Base-by-base conservation (phyloP, 2,888 invertebrate genomes). In the Drosophila parthenogenetica region DNA sequence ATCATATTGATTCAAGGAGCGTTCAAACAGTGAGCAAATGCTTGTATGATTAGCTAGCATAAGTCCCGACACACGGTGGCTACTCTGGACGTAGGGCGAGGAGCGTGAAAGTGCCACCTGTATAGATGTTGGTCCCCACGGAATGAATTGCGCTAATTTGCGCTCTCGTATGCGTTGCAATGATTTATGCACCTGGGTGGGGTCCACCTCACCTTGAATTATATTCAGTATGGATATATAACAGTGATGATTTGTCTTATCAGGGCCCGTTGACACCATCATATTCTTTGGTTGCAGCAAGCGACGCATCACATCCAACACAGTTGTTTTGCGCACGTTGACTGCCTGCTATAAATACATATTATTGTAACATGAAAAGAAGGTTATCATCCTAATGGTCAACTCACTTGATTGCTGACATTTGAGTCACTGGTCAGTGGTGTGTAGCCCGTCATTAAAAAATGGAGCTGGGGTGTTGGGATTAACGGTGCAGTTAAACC, bases 1-100 rank as follows among this genome's bases (percentile, higher is more conserved):
- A 92, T 99, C 99, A 92, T 96, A 99, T 91, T 99, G 99, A 77
- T 94, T 95, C 25, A 99, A 93, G 14, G 98, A 98, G 74, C 98
- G 94, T 91, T 98, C 97, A 93, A 99, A 99, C 43, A 99, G 93
- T 55, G 98, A 97, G 77, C 97, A 97, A 89, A 99, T 99, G 91
- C 98, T 98, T 5, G 99, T 99, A 92, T 99, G 99, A 93, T 99
- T 99, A 74, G 99, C 99, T 79, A 99, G 94, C 96, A 99, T 97
- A 49, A 99, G 94, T 2, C 99, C 99, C 19, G 98, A 99, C 3
- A 99, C 99, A 79, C 98, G 94, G 93, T 99, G 98, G 48, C 97
- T 96, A 69, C 98, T 97, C 91, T 97, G 97, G 69, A 99, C 96
- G 91, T 99, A 99, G 0, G 99, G 99, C 16, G 98, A 98, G 91